Evolutionary conservation across 2,797 vertebrate species (phyloP).

Genomic region (Okamejei kenojei): DNA sequence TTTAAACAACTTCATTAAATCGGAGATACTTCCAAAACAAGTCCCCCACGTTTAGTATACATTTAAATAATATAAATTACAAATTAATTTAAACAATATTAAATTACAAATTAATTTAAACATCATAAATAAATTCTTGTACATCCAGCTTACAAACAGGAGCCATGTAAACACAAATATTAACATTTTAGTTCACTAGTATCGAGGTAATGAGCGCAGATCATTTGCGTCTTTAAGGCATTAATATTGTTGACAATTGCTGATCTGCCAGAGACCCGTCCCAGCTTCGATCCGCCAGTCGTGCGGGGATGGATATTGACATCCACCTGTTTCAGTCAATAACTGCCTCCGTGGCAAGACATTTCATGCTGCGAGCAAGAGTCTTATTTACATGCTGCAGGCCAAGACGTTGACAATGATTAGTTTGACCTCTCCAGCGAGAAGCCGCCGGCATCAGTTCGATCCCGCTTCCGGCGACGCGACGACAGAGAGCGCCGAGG

Average conservation of each 20-base stretch:
- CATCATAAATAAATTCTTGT: background rate
- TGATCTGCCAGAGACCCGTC: too few species aligned
- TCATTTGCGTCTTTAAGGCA: background rate
- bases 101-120: background rate
- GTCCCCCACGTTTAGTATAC: background rate
- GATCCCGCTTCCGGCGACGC: background rate
- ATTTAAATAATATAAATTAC: background rate
- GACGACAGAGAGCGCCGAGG: background rate
- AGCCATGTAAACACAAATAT: background rate
- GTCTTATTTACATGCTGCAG: background rate
- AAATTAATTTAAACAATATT: background rate
- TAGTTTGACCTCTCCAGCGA: background rate
- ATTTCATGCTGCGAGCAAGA: too few species aligned
- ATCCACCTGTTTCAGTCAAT: background rate
- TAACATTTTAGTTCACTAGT: background rate
- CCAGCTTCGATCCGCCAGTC: too few species aligned
- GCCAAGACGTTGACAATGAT: too few species aligned
- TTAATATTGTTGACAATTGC: background rate
- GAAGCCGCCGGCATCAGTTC: background rate
- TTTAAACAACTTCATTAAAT: background rate
- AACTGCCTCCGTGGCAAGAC: background rate
- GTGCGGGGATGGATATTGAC: background rate
- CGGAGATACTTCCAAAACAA: background rate
- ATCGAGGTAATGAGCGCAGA: too few species aligned
- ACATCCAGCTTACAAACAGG: background rate